Evolutionary conservation across 2,113 vertebrate species (phyloP).

Genomic region (Pygoscelis antarcticus): DNA sequence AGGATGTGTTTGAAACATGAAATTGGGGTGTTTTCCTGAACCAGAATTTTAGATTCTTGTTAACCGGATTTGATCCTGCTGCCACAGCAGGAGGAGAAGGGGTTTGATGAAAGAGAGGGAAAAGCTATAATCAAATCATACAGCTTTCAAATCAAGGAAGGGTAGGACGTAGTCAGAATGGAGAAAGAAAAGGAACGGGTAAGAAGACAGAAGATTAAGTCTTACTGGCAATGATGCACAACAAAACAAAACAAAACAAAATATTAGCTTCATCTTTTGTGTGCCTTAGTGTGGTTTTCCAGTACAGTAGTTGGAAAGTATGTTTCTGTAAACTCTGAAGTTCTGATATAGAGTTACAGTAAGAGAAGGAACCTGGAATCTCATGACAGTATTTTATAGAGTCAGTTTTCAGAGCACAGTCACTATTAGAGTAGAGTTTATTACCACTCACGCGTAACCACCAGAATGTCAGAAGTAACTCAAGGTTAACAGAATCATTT

Average conservation of each 20-base stretch:
- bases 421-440: not conserved
- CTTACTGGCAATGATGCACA: not conserved
- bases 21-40: not conserved
- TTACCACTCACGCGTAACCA: not conserved
- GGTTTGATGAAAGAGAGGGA: not conserved
- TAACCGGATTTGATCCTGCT: not conserved
- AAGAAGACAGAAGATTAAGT: not conserved
- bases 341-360: not conserved
- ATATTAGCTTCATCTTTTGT: not conserved
- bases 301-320: not conserved
- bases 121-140: not conserved
- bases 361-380: not conserved
- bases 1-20: not conserved
- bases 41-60: not conserved
- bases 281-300: not conserved
- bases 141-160: not conserved
- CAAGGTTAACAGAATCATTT: not conserved
- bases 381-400: not conserved
- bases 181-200: not conserved
- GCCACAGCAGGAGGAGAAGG: not conserved
- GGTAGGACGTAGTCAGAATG: not conserved
- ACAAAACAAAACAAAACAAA: not conserved
- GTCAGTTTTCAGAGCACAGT: not conserved
- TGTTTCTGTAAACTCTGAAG: not conserved
- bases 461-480: not conserved